phyloP scores from a whole-genome alignment of 53 echinoderm and acorn worm genomes.

The Mesocentrotus franciscanus region DNA sequence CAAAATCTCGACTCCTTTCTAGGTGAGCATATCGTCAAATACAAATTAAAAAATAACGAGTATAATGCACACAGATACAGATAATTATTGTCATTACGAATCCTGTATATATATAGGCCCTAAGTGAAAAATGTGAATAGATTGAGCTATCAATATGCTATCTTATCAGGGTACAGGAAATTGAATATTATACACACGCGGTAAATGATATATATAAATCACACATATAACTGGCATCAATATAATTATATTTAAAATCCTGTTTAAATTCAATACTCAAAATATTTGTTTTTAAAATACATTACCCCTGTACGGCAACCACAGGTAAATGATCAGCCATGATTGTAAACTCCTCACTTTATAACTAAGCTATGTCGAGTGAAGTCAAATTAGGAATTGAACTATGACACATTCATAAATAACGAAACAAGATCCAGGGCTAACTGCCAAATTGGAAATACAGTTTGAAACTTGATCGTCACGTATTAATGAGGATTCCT shows the following conservation, averaged over 20 bases:
- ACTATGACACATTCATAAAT: neutral
- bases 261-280: neutral
- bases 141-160: too few relatives aligned
- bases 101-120: too few relatives aligned
- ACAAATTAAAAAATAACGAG: too few relatives aligned
- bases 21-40: too few relatives aligned
- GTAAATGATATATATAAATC: neutral
- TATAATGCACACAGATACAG: too few relatives aligned
- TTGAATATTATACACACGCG: too few relatives aligned
- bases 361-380: neutral
- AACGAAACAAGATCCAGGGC: neutral
- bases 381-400: neutral
- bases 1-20: too few relatives aligned
- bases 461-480: neutral
- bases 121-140: too few relatives aligned
- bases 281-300: neutral
- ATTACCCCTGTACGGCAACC: neutral
- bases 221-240: neutral
- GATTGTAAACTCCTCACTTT: neutral
- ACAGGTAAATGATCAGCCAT: neutral
- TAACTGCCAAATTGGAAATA: neutral
- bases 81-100: too few relatives aligned
- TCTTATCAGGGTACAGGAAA: too few relatives aligned
- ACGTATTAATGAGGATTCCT: neutral
- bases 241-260: too few relatives aligned